Base-by-base conservation (phyloP, 2,888 invertebrate species). In the Leucozona laternaria region DNA sequence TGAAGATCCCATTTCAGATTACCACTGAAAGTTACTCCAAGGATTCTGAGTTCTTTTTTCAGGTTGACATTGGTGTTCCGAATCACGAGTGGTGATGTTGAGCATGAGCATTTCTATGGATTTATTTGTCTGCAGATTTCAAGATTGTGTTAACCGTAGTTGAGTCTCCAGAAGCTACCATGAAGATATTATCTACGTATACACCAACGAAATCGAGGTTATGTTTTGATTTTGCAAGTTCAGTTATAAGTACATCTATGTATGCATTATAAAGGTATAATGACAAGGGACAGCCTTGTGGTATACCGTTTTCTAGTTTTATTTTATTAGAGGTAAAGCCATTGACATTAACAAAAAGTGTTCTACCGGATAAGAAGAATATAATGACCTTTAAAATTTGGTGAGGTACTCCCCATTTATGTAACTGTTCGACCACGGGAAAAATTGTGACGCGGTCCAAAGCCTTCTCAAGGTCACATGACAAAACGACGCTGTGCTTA, bases 121-220 rank as follows among this genome's bases (percentile, higher is more conserved):
- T 68, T 53, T 5, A 11, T n/a, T 0, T 8, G n/a, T 34, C 68
- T 37, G 22, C 53, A 1, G 17, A 22, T 53, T 68, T 50, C 2
- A 68, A 68, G 15, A 43, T 17, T 13, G 15, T 1, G 11, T 71
- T 57, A 1, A 71, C 70, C 3, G 2, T 10, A 8, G 6, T 4
- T 13, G 70, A 43, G 17, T 55, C 28, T 17, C 57, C 55, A 28
- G 70, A 71, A 43, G 70, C 43, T 43, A 71, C n/a, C 5, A 43
- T 43, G 25, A 28, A 72, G 20, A 72, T 72, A 15, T 72, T 58
- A 4, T 57, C 45, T 58, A 45, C 71, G 20, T 72, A 72, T 13
- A 72, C 20, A 4, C 57, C 71, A 8, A 72, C 58, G 15, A 45
- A 72, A 22, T 72, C 57, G 20, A 72, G 45, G 5, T 4, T 15